These are phyloP conservation scores for Teleiodes luculella DNA, from an alignment of 2,888 invertebrate species.

Conservation along the genomic window DNA sequence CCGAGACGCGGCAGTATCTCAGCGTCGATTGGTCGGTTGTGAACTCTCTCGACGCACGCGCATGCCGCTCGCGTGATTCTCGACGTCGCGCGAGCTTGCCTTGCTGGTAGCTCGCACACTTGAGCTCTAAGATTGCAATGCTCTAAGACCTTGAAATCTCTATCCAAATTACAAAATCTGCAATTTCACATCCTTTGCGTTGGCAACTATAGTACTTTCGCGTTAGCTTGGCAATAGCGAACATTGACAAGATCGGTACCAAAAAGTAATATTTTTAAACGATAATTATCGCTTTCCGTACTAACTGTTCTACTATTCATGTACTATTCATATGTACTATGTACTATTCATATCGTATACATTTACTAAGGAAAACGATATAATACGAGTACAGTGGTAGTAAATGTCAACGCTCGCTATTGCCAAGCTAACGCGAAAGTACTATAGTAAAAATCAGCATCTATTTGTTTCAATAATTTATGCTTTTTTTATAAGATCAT, in stretches of 20 bases:
- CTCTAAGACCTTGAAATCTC: conserved; percentile 5
- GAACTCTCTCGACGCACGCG: conserved; percentile 34
- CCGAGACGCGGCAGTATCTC: conserved; percentile 37
- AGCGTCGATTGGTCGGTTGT: conserved; percentile 41
- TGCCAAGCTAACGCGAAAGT: too few species aligned
- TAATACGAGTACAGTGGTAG: too few species aligned
- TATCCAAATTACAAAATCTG: neutral
- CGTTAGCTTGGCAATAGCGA: too few species aligned
- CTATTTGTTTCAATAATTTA: neutral
- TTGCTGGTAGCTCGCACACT: neutral
- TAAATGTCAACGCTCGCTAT: too few species aligned
- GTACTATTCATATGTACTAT: too few species aligned
- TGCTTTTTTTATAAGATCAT: neutral
- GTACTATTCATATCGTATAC: too few species aligned
- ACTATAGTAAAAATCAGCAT: neutral
- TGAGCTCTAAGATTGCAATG: conserved; percentile 4
- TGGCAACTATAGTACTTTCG: too few species aligned
- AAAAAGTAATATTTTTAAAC: too few species aligned
- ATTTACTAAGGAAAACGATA: too few species aligned
- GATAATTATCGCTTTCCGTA: too few species aligned
- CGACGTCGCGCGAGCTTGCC: neutral
- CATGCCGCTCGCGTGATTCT: neutral
- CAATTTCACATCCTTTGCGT: neutral
- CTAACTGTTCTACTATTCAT: too few species aligned
- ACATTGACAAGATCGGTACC: too few species aligned